Percentiles rank a stretch among this genome's conserved stretches.
phyloP scores from a whole-genome alignment of 2,888 invertebrate species.

The Smittia sp. region DNA sequence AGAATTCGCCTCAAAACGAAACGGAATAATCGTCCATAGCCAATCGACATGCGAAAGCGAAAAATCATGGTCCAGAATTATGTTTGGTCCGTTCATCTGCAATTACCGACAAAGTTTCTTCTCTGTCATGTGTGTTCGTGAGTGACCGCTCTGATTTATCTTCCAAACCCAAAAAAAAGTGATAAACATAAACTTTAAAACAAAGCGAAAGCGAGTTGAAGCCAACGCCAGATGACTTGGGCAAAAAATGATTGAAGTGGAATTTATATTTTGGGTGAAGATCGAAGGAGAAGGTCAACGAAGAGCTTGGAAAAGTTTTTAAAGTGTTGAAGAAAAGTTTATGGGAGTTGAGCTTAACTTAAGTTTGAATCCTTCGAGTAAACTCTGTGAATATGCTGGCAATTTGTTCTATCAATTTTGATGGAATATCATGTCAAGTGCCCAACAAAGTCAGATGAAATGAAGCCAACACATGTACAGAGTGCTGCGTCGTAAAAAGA shows the following conservation, averaged over 20 bases:
- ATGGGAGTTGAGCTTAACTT: no score
- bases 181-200: slow-evolving; percentile 15
- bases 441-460: no score
- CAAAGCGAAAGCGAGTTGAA: slow-evolving; percentile 1
- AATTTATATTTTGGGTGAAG: background rate
- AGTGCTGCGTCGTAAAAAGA: no score
- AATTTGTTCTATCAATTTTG: no score
- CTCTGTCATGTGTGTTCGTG: background rate
- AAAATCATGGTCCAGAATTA: slow-evolving; percentile 4
- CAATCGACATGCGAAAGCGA: slow-evolving; percentile 1
- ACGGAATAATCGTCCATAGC: slow-evolving; percentile 1
- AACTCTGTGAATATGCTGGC: no score
- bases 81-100: background rate
- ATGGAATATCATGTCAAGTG: no score
- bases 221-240: background rate
- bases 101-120: background rate
- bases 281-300: background rate
- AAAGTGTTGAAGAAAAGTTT: no score
- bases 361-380: no score
- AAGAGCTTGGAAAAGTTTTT: no score
- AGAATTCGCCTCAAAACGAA: background rate
- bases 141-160: background rate
- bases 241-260: background rate
- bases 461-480: no score
- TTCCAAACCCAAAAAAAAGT: background rate